These are phyloP conservation scores for Brotogeris chrysoptera DNA, from an alignment of 2,797 vertebrate species.

Conservation along the genomic window DNA sequence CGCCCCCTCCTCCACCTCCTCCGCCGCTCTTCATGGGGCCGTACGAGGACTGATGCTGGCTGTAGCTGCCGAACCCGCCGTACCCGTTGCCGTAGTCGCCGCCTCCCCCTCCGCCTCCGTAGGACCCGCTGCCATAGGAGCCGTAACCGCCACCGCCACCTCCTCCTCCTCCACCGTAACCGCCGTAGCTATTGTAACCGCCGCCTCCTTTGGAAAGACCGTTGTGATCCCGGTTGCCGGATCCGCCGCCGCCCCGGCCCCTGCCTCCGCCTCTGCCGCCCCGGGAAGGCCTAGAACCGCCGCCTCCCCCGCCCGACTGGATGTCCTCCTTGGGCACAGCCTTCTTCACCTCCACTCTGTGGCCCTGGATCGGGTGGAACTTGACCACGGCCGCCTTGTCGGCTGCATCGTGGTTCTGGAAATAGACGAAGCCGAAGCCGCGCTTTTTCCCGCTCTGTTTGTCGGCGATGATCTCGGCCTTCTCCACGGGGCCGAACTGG, in stretches of 20 bases:
- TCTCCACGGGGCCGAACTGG: constrained; percentile 92
- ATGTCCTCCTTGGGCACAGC: constrained; percentile 96
- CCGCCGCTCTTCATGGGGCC: constrained; percentile 91
- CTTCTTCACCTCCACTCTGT: constrained; percentile 97
- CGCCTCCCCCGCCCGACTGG: constrained; percentile 83
- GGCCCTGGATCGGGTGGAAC: constrained; percentile 92
- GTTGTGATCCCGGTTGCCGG: constrained; percentile 81
- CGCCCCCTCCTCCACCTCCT: constrained; percentile 78
- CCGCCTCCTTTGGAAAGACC: constrained; percentile 86
- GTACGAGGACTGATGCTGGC: constrained; percentile 91
- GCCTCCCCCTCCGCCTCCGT: constrained; percentile 77
- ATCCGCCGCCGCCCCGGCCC: constrained; percentile 75
- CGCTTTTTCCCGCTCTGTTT: constrained; percentile 95
- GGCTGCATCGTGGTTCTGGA: constrained; percentile 92
- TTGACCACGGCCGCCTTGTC: constrained; percentile 96
- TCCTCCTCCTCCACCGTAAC: constrained; percentile 78
- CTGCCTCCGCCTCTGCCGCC: constrained; percentile 81
- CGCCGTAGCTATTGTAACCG: constrained; percentile 86
- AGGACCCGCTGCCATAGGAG: constrained; percentile 85
- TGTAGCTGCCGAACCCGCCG: constrained; percentile 94
- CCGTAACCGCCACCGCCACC: constrained; percentile 79
- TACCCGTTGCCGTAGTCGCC: constrained; percentile 90
- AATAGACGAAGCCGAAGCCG: constrained; percentile 97
- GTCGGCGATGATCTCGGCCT: constrained; percentile 95
- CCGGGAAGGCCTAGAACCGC: constrained; percentile 79